Evolutionary conservation across 2,888 invertebrate genomes (phyloP).

Genomic region (Ecdyonurus torrentis): DNA sequence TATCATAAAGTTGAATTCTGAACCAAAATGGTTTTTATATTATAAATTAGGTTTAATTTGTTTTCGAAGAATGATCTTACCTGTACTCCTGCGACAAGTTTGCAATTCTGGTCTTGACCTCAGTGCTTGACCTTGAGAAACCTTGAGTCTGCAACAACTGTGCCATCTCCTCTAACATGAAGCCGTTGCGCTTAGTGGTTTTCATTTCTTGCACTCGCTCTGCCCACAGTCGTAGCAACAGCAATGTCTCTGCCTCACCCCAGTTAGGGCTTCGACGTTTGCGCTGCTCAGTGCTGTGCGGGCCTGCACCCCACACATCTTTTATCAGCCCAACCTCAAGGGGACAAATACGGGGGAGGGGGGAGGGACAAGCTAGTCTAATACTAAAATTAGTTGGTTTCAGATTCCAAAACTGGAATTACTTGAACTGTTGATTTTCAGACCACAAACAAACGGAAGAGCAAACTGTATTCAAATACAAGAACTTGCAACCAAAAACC

Average conservation of each 20-base stretch:
- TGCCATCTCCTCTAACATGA: slow-evolving; percentile 1
- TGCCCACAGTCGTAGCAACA: background rate
- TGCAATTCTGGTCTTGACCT: background rate
- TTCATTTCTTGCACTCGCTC: slow-evolving; percentile 3
- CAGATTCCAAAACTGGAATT: no score
- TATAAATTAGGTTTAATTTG: no score
- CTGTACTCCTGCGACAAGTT: slow-evolving; percentile 1
- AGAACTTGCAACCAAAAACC: no score
- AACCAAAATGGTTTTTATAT: no score
- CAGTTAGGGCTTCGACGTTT: background rate
- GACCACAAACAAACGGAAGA: no score
- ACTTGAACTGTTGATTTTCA: no score
- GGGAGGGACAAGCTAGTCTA: no score
- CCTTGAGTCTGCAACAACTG: background rate
- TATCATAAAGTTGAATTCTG: no score
- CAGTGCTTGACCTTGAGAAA: background rate
- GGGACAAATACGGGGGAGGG: no score
- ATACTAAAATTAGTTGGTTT: no score
- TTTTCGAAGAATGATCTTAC: background rate
- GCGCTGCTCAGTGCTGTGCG: slow-evolving; percentile 2
- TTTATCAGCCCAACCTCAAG: background rate
- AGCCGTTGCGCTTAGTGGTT: slow-evolving; percentile 2
- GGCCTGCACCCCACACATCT: background rate
- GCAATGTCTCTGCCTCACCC: background rate
- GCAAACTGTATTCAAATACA: no score